Evolutionary conservation across 1,140 invertebrate species (phyloP).

Genomic region (Lasaia peninsularis): DNA sequence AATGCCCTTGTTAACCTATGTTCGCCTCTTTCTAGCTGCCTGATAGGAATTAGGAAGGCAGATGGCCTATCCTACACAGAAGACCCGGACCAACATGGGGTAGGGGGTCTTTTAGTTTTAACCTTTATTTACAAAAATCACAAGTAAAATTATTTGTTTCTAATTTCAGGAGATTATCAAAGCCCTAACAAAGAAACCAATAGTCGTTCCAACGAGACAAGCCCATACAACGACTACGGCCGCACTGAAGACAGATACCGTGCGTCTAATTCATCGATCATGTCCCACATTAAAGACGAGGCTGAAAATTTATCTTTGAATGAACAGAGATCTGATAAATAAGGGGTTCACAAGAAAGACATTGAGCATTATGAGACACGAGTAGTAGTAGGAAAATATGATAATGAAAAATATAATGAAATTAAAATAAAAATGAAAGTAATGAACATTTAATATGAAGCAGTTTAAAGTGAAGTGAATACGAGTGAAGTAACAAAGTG

Average conservation of each 20-base stretch:
- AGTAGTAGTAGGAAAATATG: constrained; percentile 7
- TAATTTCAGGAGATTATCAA: constrained; percentile 46
- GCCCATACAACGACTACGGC: constrained; percentile 62
- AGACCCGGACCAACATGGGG: no score
- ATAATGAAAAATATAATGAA: neutral
- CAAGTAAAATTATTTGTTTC: neutral
- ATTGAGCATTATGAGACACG: constrained; percentile 11
- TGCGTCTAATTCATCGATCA: no score
- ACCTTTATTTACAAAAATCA: no score
- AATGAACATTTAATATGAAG: neutral
- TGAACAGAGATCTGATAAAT: constrained; percentile 72
- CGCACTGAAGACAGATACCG: constrained; percentile 60
- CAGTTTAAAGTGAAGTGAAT: neutral
- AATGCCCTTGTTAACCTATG: no score
- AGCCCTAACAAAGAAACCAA: constrained; percentile 60
- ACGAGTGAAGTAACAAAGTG: constrained; percentile 1
- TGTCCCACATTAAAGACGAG: constrained; percentile 66
- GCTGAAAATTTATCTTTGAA: constrained; percentile 74
- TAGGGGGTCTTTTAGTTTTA: no score
- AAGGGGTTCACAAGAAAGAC: constrained; percentile 26
- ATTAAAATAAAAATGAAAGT: neutral
- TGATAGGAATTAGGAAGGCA: no score
- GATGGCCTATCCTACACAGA: no score
- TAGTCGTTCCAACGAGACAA: constrained; percentile 64
- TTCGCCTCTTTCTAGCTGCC: no score